These are phyloP conservation scores for Halyomorpha halys DNA, from an alignment of 1,140 invertebrate genomes.

Conservation along the genomic window DNA sequence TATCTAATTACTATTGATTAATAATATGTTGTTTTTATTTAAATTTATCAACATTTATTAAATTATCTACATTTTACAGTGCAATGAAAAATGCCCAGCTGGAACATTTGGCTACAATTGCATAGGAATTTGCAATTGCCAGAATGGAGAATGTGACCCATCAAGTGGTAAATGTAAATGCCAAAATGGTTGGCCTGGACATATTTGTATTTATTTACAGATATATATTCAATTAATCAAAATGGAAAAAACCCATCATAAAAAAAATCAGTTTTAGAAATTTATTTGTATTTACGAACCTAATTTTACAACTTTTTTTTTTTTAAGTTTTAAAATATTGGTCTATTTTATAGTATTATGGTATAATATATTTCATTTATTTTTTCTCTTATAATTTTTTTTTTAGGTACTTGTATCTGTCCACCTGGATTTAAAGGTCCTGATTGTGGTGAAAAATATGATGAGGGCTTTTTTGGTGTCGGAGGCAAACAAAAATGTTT, in stretches of 20 bases:
- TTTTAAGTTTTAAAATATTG: too few relatives aligned
- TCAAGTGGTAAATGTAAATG: slow-evolving; percentile 62
- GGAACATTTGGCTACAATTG: slow-evolving; percentile 72
- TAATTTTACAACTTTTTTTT: too few relatives aligned
- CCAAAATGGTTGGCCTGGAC: slow-evolving; percentile 55
- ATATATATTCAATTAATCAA: too few relatives aligned
- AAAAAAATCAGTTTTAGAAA: too few relatives aligned
- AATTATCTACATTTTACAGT: slow-evolving; percentile 41
- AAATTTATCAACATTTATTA: too few relatives aligned
- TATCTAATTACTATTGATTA: not conserved
- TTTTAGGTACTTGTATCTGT: slow-evolving; percentile 72
- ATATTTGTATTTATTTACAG: slow-evolving; percentile 43
- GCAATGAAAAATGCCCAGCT: slow-evolving; percentile 60
- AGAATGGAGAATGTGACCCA: slow-evolving; percentile 64
- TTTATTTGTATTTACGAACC: not conserved
- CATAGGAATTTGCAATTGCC: slow-evolving; percentile 56
- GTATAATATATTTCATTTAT: too few relatives aligned
- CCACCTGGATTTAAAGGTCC: slow-evolving; percentile 70
- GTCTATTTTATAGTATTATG: too few relatives aligned
- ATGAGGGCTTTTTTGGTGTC: slow-evolving; percentile 55
- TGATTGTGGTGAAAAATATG: slow-evolving; percentile 64
- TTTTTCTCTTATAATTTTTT: not conserved
- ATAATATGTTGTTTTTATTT: too few relatives aligned
- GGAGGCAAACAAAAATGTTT: slow-evolving; percentile 60
- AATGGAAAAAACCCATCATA: too few relatives aligned